Evolutionary conservation across 2,113 vertebrate genomes (phyloP).

Genomic region (Dicrurus megarhynchus): DNA sequence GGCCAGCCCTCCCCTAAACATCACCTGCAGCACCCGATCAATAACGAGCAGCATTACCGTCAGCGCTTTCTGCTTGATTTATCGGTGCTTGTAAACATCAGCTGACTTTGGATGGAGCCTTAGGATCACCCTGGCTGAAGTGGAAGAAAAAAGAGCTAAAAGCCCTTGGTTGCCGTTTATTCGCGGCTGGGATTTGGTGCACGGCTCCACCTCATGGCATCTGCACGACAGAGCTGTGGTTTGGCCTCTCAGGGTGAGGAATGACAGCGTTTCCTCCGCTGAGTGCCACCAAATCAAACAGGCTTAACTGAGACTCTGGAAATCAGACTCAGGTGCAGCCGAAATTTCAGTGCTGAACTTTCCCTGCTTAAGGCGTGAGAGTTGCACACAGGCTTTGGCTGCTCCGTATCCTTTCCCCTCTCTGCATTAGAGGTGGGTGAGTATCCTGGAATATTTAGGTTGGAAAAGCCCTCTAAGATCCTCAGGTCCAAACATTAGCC

Average conservation of each 20-base stretch:
- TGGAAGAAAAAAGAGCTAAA: background rate
- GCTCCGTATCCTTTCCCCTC: accelerated
- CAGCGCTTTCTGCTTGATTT: background rate
- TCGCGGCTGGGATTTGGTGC: background rate
- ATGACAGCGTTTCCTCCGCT: accelerated
- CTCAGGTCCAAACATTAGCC: background rate
- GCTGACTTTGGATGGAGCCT: background rate
- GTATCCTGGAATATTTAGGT: background rate
- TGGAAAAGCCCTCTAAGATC: background rate
- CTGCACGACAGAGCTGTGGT: background rate
- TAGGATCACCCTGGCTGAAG: background rate
- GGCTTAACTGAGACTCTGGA: background rate
- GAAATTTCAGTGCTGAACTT: background rate
- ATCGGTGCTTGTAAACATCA: background rate
- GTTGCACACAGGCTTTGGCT: accelerated
- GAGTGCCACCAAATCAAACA: background rate
- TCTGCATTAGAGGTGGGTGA: accelerated
- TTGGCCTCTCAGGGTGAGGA: background rate
- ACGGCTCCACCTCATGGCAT: slow-evolving; percentile 37
- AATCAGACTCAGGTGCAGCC: background rate
- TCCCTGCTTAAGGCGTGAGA: background rate
- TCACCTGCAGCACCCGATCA: background rate
- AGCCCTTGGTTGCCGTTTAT: background rate
- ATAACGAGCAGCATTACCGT: background rate
- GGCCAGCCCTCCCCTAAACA: background rate